phyloP scores from a whole-genome alignment of 2,113 vertebrate species.

The Protomyctophum bolini region DNA sequence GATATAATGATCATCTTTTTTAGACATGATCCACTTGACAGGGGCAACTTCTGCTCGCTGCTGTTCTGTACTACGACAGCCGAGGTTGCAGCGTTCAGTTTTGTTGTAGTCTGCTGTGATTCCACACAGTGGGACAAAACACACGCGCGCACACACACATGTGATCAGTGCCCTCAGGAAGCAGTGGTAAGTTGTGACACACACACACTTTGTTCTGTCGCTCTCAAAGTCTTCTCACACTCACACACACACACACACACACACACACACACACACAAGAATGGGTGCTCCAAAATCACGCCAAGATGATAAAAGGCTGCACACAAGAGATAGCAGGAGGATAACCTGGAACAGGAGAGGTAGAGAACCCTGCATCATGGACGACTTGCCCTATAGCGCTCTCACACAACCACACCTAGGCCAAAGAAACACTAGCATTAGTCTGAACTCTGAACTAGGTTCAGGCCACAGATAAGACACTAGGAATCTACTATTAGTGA shows the following conservation, averaged over 20 bases:
- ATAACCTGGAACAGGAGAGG: slow-evolving; percentile 72
- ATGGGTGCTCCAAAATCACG: slow-evolving; percentile 25
- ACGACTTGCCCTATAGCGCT: slow-evolving; percentile 56
- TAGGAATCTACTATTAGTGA: neutral
- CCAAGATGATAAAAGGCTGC: slow-evolving; percentile 39
- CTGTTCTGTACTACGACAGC: slow-evolving; percentile 10
- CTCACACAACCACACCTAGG: slow-evolving; percentile 47
- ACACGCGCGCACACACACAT: slow-evolving; percentile 20
- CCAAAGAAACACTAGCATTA: slow-evolving; percentile 43
- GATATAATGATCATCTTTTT: neutral
- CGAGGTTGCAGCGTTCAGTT: slow-evolving; percentile 23
- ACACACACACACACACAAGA: slow-evolving; percentile 16
- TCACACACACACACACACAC: slow-evolving; percentile 4
- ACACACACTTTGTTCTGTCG: neutral
- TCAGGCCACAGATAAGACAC: slow-evolving; percentile 13
- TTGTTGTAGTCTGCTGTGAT: slow-evolving; percentile 27
- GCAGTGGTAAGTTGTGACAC: slow-evolving; percentile 38
- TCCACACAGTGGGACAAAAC: slow-evolving; percentile 41
- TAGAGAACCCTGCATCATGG: slow-evolving; percentile 55
- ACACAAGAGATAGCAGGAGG: slow-evolving; percentile 56
- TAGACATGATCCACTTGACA: slow-evolving; percentile 17
- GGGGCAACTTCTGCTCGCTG: slow-evolving; percentile 51
- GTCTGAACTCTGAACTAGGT: neutral
- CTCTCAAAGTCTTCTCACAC: neutral
- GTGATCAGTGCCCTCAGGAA: slow-evolving; percentile 58